Conservation (phyloP, 1,140 invertebrate genomes). For the Himalopsyche phryganea region DNA sequence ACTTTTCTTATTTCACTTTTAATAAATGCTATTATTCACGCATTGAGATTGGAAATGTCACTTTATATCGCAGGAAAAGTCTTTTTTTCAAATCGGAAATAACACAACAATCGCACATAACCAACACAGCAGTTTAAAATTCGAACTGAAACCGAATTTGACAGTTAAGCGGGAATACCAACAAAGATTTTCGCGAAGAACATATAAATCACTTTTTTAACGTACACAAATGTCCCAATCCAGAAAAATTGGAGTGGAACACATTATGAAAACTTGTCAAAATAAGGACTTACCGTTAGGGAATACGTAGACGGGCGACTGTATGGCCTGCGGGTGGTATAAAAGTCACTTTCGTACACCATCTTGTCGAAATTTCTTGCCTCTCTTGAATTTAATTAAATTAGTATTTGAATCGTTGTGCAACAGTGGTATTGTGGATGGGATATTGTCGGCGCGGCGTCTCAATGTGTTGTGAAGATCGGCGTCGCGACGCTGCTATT, state of each 20-base stretch:
- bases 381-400: conserved; percentile 19
- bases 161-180: conserved; percentile 12
- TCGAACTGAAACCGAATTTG: too few relatives aligned
- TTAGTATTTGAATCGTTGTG: neutral
- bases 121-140: too few relatives aligned
- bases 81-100: neutral
- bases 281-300: conserved; percentile 67
- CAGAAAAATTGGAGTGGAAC: conserved; percentile 2
- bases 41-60: neutral
- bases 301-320: conserved; percentile 68
- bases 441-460: conserved; percentile 20
- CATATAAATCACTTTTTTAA: conserved; percentile 23
- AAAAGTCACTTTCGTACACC: conserved; percentile 88
- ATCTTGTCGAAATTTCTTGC: conserved; percentile 55
- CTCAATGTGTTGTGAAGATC: conserved; percentile 18
- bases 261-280: conserved; percentile 1
- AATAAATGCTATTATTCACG: too few relatives aligned
- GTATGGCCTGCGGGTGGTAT: conserved; percentile 79
- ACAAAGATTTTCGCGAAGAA: conserved; percentile 32
- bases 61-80: neutral
- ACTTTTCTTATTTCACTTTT: too few relatives aligned
- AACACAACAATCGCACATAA: neutral
- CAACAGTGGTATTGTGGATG: conserved; percentile 1
- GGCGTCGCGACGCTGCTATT: neutral
- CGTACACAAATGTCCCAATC: conserved; percentile 21